Base-by-base conservation (phyloP, 2,797 vertebrate genomes). In the Coendou prehensilis region DNA sequence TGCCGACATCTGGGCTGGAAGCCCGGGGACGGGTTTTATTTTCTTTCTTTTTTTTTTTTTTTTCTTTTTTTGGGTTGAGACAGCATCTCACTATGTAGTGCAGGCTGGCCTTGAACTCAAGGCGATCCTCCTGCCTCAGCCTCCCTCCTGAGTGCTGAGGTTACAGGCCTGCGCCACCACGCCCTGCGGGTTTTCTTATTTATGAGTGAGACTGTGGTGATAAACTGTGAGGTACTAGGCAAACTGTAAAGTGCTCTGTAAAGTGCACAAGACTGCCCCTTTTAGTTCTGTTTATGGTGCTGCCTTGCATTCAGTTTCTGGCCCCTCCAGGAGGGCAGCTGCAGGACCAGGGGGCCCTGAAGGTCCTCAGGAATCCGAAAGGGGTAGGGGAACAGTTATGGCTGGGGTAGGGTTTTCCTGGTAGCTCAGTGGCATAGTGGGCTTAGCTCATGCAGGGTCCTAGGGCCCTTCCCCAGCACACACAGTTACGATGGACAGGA, bases 401-500 rank as follows among this genome's bases (percentile, higher is more conserved):
- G 57, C 67, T 37, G n/a, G 41, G n/a, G 3, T 56, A 76, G n/a
- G 2, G 47, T 13, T 57, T 54, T 20, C 30, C 47, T 5, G 37
- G 71, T 11, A 23, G 69, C n/a, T 50, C 50, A 56, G 22, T 2
- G 22, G 22, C 17, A 17, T 6, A 41, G 50, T 23, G 45, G n/a
- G 26, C 54, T 57, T 30, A 28, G n/a, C 23, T 41, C 14, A 11
- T 11, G 23, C 23, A 4, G 37, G 50, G 14, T 8, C 23, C 67
- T 41, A 15, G 23, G 69, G 9, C n/a, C 69, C 37, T 71, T 45
- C 37, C 1, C 69, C n/a, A 23, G 71, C 71, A 41, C 71, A 23
- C 69, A 87, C 90, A 92, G 61, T 54, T 75, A 63, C 17, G 52
- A 15, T 14, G 89, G 75, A 75, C 64, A 90, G 86, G n/a, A 87